A percentile compares a stretch with the other conserved stretches of the same genome.
phyloP scores from a whole-genome alignment of 2,888 invertebrate genomes.

The Elegia similella region DNA sequence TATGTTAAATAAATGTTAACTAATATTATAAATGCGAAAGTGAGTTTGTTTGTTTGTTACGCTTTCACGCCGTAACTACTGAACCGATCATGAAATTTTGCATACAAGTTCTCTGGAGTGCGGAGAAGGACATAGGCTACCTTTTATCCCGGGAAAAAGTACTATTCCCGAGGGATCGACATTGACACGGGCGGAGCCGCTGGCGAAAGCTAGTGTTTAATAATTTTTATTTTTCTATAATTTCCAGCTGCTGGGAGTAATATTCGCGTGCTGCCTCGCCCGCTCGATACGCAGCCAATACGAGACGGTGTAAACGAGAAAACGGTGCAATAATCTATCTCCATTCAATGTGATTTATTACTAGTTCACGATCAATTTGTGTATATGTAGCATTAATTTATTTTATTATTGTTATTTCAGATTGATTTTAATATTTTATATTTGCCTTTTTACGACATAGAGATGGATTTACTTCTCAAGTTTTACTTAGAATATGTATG shows the following conservation, averaged over 20 bases:
- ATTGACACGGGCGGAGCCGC: too few species aligned
- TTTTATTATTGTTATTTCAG: slow-evolving; percentile 39
- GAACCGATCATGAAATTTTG: too few species aligned
- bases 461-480: slow-evolving; percentile 15
- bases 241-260: slow-evolving; percentile 91
- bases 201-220: too few species aligned
- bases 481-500: slow-evolving; percentile 10
- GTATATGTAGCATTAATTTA: slow-evolving; percentile 50
- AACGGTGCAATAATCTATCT: slow-evolving; percentile 17
- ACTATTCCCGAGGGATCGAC: too few species aligned
- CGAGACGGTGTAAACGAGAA: slow-evolving; percentile 86
- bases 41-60: too few species aligned
- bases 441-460: slow-evolving; percentile 17
- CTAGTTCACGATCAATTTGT: slow-evolving; percentile 26
- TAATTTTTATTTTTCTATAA: too few species aligned
- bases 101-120: too few species aligned
- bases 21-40: too few species aligned
- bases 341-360: slow-evolving; percentile 39
- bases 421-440: slow-evolving; percentile 36
- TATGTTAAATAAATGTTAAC: too few species aligned
- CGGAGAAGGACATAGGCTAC: too few species aligned
- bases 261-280: slow-evolving; percentile 96
- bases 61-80: too few species aligned
- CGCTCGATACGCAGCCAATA: slow-evolving; percentile 96
- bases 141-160: too few species aligned